Base-by-base conservation (phyloP, 2,888 invertebrate species). In the Dasysyrphus tricinctus region DNA sequence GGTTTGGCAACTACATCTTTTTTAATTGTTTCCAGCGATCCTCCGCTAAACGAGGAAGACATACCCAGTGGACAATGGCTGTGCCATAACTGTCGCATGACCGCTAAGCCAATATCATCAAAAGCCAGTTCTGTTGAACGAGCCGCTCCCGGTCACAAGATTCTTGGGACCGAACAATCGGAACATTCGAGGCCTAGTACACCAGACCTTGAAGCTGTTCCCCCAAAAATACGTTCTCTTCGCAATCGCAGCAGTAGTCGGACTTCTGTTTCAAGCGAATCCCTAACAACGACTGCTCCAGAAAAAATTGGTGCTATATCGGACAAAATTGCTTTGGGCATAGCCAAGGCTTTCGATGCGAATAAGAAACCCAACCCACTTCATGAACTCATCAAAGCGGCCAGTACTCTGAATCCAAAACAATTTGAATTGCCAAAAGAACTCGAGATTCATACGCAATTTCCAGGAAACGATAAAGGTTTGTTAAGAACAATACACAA, bases 31-130 rank as follows among this genome's bases (percentile, higher is more conserved):
- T 92, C 1, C 91, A 98, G 98, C 93, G 97, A 98, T 93, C 99
- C 99, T 2, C 98, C 99, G 0, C 92, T 99, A 74, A 96, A 96
- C 80, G 97, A 97, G 90, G 95, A 96, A 88, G 97, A 98, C 90
- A 96, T 98, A 88, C 98, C 98, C 0, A 94, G 94, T 63, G 98
- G 98, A 0, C 96, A 97, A 92, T 99, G 98, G 98, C 92, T 97
- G 88, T 98, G 98, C 90, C 96, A 97, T 89, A 95, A 96, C 88
- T 98, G 98, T 91, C 94, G 91, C 12, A 92, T 92, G 92, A 91
- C 90, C 2, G 88, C 91, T 49, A 92, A 91, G 74, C 89, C 91
- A 5, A 88, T 89, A 32, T 93, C 82, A 93, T 94, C 88, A 87
- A 93, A 88, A 93, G 93, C 91, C 91, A 93, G 89, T 89, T 93